Evolutionary conservation across 1,140 invertebrate species (phyloP).

Genomic region (Brachionus koreanus): DNA sequence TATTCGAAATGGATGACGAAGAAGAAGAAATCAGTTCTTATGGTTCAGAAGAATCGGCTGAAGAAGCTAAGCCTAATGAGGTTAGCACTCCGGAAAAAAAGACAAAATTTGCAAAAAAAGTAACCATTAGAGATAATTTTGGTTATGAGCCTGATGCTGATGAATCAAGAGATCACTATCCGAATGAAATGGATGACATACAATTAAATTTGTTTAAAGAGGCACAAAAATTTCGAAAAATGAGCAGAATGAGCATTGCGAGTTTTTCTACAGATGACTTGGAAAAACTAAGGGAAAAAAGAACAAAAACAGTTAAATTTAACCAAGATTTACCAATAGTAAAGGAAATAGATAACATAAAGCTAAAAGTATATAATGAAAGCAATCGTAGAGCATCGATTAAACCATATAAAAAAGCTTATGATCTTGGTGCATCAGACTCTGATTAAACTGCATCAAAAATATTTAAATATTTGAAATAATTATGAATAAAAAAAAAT

Average conservation of each 20-base stretch:
- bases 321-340: neutral
- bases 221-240: slow-evolving; percentile 18
- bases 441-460: neutral
- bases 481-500: too few relatives aligned
- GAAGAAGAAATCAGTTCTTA: neutral
- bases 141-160: neutral
- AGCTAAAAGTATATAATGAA: neutral
- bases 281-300: neutral
- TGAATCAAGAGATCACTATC: neutral
- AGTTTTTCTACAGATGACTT: neutral
- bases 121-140: neutral
- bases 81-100: neutral
- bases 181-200: neutral
- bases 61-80: neutral
- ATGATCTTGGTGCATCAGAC: slow-evolving; percentile 5
- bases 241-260: slow-evolving; percentile 8
- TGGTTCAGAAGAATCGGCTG: neutral
- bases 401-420: slow-evolving; percentile 15
- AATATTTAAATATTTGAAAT: too few relatives aligned
- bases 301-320: slow-evolving; percentile 1
- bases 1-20: neutral
- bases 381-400: slow-evolving; percentile 5
- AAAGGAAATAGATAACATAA: neutral
- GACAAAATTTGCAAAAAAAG: neutral
- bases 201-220: slow-evolving; percentile 14